phyloP scores from a whole-genome alignment of 1,140 invertebrate genomes.

The Drosophila athabasca region DNA sequence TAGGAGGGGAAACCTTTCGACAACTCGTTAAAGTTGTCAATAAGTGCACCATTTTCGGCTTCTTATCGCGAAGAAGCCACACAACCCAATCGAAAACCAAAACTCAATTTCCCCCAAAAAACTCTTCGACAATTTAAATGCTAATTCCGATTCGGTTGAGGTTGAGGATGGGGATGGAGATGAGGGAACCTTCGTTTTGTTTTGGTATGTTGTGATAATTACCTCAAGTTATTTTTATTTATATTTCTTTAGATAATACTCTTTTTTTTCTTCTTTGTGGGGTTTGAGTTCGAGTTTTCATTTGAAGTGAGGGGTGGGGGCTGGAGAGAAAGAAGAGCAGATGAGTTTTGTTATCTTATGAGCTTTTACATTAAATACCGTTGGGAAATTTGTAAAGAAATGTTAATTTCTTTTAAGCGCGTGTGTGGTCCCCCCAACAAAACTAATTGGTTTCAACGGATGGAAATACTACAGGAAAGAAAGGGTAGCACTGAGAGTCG shows the following conservation, averaged over 20 bases:
- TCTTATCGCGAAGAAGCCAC: conserved; percentile 56
- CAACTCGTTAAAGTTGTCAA: conserved; percentile 80
- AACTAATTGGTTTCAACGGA: conserved; percentile 69
- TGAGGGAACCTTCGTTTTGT: conserved; percentile 58
- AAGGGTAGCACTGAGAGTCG: too few relatives aligned
- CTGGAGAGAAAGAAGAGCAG: neutral
- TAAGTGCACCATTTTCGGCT: conserved; percentile 80
- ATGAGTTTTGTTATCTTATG: conserved; percentile 61
- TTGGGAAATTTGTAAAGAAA: conserved; percentile 76
- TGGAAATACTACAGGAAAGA: neutral
- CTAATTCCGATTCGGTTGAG: conserved; percentile 40
- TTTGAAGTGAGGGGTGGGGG: neutral
- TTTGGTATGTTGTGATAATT: conserved; percentile 78
- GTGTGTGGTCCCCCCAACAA: conserved; percentile 62
- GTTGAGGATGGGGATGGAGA: neutral
- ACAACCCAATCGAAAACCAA: conserved; percentile 28
- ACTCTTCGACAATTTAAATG: conserved; percentile 70
- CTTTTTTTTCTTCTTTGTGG: neutral
- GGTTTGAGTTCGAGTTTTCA: neutral
- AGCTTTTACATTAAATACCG: conserved; percentile 74
- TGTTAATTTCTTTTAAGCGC: conserved; percentile 55
- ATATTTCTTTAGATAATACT: conserved; percentile 36
- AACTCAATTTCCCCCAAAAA: conserved; percentile 17
- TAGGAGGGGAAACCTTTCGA: conserved; percentile 41
- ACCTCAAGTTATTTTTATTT: conserved; percentile 62